Evolutionary conservation across 2,888 invertebrate genomes (phyloP).

Genomic region (Ceratothoa steindachneri): DNA sequence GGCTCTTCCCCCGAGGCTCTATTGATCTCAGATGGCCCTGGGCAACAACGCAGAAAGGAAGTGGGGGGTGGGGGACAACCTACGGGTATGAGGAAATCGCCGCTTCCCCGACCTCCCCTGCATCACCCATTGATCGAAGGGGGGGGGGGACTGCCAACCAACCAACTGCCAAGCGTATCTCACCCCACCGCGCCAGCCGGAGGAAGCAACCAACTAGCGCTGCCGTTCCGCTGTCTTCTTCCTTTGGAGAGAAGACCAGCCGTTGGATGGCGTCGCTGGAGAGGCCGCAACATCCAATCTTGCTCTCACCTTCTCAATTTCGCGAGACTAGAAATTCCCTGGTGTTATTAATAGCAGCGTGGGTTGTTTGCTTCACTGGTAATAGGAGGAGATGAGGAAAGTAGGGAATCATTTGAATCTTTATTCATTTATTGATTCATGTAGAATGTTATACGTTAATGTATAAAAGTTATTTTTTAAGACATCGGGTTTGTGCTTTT

Average conservation of each 20-base stretch:
- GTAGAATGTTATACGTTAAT: too few species aligned
- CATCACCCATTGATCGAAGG: slow-evolving; percentile 11
- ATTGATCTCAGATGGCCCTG: slow-evolving; percentile 10
- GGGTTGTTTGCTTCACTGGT: too few species aligned
- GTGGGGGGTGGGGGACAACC: not conserved
- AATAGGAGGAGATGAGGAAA: too few species aligned
- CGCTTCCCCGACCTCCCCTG: not conserved
- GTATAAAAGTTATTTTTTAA: too few species aligned
- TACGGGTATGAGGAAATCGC: not conserved
- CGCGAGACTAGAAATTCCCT: too few species aligned
- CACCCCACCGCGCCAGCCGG: not conserved
- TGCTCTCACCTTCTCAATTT: too few species aligned
- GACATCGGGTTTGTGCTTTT: too few species aligned
- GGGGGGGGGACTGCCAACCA: not conserved
- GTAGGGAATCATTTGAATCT: too few species aligned
- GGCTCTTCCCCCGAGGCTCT: slow-evolving; percentile 3
- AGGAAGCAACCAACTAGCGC: not conserved
- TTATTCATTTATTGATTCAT: too few species aligned
- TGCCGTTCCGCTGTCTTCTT: not conserved
- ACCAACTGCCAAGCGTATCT: not conserved
- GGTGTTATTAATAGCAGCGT: too few species aligned
- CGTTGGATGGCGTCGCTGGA: too few species aligned
- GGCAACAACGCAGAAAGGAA: not conserved
- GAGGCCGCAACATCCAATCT: too few species aligned
- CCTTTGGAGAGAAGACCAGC: not conserved